Evolutionary conservation across 1,140 invertebrate genomes (phyloP), one percentile per base, ranked within the genome.

Genomic region (Neoseiulus cucumeris): DNA sequence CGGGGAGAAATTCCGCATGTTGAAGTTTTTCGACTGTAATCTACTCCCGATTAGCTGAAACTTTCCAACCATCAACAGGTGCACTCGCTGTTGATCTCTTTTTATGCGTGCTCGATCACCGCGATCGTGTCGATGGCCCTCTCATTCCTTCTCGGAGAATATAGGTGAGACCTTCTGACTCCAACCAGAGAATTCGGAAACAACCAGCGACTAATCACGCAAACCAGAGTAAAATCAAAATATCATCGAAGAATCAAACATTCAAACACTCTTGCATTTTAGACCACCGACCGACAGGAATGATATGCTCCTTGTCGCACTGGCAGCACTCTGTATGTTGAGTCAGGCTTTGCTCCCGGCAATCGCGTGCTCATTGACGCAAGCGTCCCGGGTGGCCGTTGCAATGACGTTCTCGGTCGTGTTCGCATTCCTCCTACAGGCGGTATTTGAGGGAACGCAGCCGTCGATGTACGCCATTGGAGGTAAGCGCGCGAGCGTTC

Each of bases 381-480:
- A 59, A 20, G 51, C 51, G 14, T 59, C 51, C 25, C 17, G 51
- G 2, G 51, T 59, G 22, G 51, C 51, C 1, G 51, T 59, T 17
- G 51, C 51, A 1, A 59, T 59, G 51, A 59, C 51, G 12, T 59
- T 59, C 22, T 59, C 51, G 1, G 51, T 59, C 22, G 51, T 59
- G 1, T 59, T 59, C 22, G 25, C 51, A 9, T 59, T 59, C 22
- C 22, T 59, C 4, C 22, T 59, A 2, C 17, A 59, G 33, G 22
- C 51, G 17, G 22, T 25, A 14, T 25, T 59, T 14, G 25, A 59
- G 22, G 51, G 51, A 1, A 9, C 22, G 12, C 51, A 59, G 22
- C 51, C 51, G 1, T 29, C 51, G 17, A 14, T 59, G 4, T 59
- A 29, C 22, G 51, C 51, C 22, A 1, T 59, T 33, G 51, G n/a